A percentile compares a stretch with the other conserved stretches of the same genome.
These are phyloP conservation scores for Rhingia rostrata DNA, from an alignment of 2,888 invertebrate genomes.

Conservation along the genomic window DNA sequence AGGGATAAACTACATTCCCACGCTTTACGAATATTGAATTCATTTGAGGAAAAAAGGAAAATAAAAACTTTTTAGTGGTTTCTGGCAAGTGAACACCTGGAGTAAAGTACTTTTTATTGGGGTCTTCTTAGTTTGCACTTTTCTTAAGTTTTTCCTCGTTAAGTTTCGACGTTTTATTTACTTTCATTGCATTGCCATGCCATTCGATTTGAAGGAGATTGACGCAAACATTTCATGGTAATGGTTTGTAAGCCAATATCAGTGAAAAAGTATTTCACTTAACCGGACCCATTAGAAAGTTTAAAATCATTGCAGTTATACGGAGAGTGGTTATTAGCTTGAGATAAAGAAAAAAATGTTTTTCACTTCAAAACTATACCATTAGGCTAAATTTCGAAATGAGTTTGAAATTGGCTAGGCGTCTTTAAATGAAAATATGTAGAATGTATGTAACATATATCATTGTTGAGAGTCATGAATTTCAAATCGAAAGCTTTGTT, in stretches of 20 bases:
- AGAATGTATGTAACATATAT: no score
- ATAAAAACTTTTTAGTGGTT: constrained; percentile 53
- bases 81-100: constrained; percentile 62
- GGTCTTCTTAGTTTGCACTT: constrained; percentile 31
- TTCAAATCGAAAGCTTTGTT: no score
- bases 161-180: constrained; percentile 51
- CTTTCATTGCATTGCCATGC: constrained; percentile 39
- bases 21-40: constrained; percentile 38
- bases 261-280: constrained; percentile 34
- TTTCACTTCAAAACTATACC: constrained; percentile 33
- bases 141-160: constrained; percentile 34
- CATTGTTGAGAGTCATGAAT: no score
- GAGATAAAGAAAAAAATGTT: background rate
- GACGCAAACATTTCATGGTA: constrained; percentile 42
- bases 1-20: constrained; percentile 7
- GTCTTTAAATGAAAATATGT: background rate
- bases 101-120: constrained; percentile 36
- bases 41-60: background rate
- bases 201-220: constrained; percentile 58
- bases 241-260: constrained; percentile 37
- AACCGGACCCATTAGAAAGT: constrained; percentile 19
- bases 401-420: background rate
- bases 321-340: background rate
- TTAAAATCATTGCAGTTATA: constrained; percentile 21
- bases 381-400: constrained; percentile 15